Conservation (phyloP, 2,113 vertebrate genomes). For the Campylorhamphus procurvoides region DNA sequence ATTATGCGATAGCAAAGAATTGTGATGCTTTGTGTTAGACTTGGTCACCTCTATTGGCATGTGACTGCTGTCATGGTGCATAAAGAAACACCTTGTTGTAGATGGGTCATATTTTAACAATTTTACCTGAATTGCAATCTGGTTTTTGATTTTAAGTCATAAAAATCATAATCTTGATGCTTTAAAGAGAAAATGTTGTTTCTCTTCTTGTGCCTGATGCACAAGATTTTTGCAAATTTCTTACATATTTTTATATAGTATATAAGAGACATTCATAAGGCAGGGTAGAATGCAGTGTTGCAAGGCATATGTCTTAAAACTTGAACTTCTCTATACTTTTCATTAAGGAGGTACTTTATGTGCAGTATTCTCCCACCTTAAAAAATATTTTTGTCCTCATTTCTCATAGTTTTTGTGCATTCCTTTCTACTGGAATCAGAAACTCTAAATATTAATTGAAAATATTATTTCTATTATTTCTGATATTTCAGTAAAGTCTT, state of each 20-base stretch:
- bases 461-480: not conserved
- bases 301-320: not conserved
- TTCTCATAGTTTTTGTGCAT: not conserved
- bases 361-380: fast-evolving
- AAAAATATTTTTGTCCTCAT: not conserved
- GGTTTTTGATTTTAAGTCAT: not conserved
- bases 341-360: not conserved
- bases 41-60: not conserved
- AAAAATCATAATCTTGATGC: not conserved
- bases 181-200: not conserved
- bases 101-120: not conserved
- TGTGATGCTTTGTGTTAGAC: not conserved
- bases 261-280: not conserved
- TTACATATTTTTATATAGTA: not conserved
- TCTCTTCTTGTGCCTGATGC: not conserved
- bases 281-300: not conserved
- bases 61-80: not conserved
- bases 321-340: not conserved
- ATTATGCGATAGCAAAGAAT: not conserved
- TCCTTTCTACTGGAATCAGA: not conserved
- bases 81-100: not conserved
- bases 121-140: not conserved
- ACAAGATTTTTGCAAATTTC: not conserved
- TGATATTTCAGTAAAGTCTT: not conserved
- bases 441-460: not conserved